These are phyloP conservation scores for Diceros bicornis DNA, from an alignment of 2,797 vertebrate genomes.

Conservation along the genomic window DNA sequence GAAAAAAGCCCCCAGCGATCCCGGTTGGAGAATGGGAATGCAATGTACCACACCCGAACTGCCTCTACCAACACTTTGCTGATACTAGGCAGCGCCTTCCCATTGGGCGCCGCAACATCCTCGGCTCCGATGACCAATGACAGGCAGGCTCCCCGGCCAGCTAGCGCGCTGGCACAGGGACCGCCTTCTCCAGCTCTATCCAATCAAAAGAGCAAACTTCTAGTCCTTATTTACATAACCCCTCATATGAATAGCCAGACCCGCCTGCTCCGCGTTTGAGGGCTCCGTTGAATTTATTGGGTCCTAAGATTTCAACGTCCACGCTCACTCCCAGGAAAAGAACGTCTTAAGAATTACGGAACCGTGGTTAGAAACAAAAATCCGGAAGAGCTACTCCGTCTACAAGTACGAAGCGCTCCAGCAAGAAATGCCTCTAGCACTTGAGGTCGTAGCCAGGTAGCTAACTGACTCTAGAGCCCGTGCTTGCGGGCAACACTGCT, in stretches of 20 bases:
- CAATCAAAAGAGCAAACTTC: constrained; percentile 34
- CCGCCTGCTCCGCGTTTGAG: fast-evolving
- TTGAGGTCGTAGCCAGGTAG: background rate
- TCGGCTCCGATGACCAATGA: background rate
- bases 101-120: constrained; percentile 15
- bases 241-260: fast-evolving
- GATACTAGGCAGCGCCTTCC: background rate
- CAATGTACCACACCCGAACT: background rate
- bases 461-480: background rate
- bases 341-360: background rate
- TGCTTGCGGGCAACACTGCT: too few relatives aligned
- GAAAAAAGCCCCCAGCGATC: fast-evolving
- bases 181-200: background rate
- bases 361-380: background rate
- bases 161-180: background rate
- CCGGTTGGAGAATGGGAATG: fast-evolving
- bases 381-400: background rate
- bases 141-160: background rate
- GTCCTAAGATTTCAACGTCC: background rate
- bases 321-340: background rate
- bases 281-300: fast-evolving
- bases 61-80: background rate
- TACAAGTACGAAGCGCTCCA: background rate
- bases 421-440: background rate
- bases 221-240: constrained; percentile 61